Evolutionary conservation across 2,113 vertebrate species (phyloP), one percentile per base, ranked within the genome.

Genomic region (Sphaerodactylus townsendi): DNA sequence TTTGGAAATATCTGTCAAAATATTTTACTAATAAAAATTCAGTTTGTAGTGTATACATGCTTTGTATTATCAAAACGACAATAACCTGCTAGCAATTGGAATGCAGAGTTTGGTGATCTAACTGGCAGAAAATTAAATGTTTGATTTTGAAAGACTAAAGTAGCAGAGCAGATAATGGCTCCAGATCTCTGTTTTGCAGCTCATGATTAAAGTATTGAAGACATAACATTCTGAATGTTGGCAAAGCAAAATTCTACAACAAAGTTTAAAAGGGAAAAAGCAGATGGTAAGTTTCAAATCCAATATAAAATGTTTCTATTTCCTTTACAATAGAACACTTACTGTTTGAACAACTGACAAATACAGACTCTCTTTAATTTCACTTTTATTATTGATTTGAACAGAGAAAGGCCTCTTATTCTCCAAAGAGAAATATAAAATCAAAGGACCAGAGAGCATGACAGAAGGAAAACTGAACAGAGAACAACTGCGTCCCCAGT

Each of bases 361-460:
- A 69, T 69, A 10, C 78, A 80, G 66, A 30, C 48, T 72, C 72
- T 37, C 10, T 76, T 33, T 62, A 53, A 44, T 65, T 62, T 48
- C 50, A 77, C 82, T 70, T 73, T 48, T 65, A 82, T 65, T 53
- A 87, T n/a, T n/a, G 80, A 72, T 21, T 44, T 28, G 30, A 37
- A 10, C 71, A 23, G 10, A 74, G 28, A 85, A 80, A 88, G 37
- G 5, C 64, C 56, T 79, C 1, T 8, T 39, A n/a, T 68, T 87
- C 30, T 25, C 28, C 14, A 9, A 30, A 44, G 78, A 79, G 30
- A 14, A 41, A 8, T 59, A 50, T 66, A 35, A 85, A 68, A 75
- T 79, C 64, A 81, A 30, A 72, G 79, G 59, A 80, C 10, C 23
- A 86, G 39, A 65, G 30, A 79, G 44, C 15, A 79, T 79, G 77